phyloP scores from a whole-genome alignment of 37 sponge, comb jelly and placozoan genomes.

The Halisarca cf. caerulea region DNA sequence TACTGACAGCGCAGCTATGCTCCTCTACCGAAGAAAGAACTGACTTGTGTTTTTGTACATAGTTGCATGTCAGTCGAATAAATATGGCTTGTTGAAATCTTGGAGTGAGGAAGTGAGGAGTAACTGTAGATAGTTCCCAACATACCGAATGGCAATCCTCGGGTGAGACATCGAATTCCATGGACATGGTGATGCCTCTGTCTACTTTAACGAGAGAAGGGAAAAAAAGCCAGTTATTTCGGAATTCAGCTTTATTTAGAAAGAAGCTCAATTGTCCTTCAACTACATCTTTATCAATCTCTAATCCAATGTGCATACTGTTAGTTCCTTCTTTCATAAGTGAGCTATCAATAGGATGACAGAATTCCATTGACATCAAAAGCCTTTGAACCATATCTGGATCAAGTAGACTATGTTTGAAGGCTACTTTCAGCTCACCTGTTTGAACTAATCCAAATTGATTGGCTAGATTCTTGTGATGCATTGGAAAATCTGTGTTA shows the following conservation, averaged over 20 bases:
- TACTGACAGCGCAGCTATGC: background rate
- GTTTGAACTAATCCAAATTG: background rate
- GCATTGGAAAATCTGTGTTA: background rate
- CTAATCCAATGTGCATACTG: background rate
- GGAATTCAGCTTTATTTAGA: background rate
- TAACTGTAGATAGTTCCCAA: background rate
- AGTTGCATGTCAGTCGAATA: background rate
- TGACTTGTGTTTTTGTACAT: background rate
- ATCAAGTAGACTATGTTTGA: background rate
- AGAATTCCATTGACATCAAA: conserved; percentile 3
- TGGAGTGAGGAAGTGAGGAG: background rate
- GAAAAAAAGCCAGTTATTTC: background rate
- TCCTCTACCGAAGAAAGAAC: background rate
- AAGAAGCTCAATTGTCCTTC: too few species aligned
- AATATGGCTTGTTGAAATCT: conserved; percentile 9
- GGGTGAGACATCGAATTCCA: background rate
- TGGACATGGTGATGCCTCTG: too few species aligned
- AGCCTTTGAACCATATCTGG: background rate
- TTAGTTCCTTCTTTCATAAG: background rate
- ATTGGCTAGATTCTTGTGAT: conserved; percentile 1
- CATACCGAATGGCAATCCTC: background rate
- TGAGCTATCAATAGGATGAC: background rate
- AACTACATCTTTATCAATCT: too few species aligned
- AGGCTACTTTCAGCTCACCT: background rate
- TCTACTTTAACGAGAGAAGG: background rate